Percentiles rank a stretch among this genome's conserved stretches.
Evolutionary conservation across 2,113 vertebrate species (phyloP).

Genomic region (Cyanistes caeruleus): DNA sequence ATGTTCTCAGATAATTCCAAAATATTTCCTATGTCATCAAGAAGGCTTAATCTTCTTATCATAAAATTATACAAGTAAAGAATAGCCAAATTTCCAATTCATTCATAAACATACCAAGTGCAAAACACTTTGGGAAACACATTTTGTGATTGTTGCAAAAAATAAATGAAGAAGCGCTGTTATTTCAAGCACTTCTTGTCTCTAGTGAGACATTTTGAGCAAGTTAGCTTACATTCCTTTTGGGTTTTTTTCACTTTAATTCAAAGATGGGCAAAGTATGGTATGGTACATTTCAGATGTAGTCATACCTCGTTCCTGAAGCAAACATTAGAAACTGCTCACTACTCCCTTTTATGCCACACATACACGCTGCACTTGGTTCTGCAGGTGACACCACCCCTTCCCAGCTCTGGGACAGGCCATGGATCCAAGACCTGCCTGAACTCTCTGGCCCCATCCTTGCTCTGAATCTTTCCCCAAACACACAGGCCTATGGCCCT

Average conservation of each 20-base stretch:
- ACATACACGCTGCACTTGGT: accelerated
- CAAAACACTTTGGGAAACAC: not conserved
- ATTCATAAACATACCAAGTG: not conserved
- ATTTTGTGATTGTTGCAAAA: not conserved
- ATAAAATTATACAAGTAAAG: not conserved
- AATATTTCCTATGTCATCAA: not conserved
- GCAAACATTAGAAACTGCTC: not conserved
- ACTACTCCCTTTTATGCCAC: not conserved
- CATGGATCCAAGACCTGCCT: not conserved
- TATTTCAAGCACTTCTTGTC: not conserved
- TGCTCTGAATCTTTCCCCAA: not conserved
- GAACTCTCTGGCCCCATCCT: not conserved
- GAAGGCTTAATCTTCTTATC: not conserved
- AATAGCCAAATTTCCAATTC: not conserved
- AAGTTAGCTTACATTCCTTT: not conserved
- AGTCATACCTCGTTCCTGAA: not conserved
- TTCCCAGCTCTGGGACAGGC: not conserved
- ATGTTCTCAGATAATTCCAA: not conserved
- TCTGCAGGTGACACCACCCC: not conserved
- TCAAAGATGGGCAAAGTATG: not conserved
- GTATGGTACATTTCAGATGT: not conserved
- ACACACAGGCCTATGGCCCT: not conserved
- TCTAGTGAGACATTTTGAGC: not conserved
- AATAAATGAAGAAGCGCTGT: not conserved
- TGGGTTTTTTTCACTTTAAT: not conserved